These are phyloP conservation scores for Synergus laeviventris DNA, from an alignment of 2,888 invertebrate genomes.

Conservation along the genomic window DNA sequence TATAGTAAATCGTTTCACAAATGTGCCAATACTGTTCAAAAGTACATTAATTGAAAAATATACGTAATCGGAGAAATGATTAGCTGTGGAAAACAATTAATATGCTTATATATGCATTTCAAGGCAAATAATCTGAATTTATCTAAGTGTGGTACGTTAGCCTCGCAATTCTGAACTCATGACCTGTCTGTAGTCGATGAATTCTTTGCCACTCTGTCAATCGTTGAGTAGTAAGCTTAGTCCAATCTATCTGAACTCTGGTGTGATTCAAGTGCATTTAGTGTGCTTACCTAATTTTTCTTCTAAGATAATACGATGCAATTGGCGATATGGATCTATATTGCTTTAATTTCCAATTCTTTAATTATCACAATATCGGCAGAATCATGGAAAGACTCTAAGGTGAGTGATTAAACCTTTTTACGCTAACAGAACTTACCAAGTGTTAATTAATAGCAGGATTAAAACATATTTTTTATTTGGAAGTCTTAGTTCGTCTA, in stretches of 20 bases:
- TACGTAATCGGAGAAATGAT: constrained; percentile 48
- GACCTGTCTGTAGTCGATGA: constrained; percentile 59
- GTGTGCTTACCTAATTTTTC: constrained; percentile 11
- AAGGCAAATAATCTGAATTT: constrained; percentile 59
- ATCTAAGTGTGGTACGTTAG: constrained; percentile 63
- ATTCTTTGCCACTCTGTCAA: constrained; percentile 60
- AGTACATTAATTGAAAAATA: neutral
- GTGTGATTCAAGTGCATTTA: constrained; percentile 43
- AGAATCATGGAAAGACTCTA: constrained; percentile 5
- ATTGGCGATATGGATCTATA: neutral
- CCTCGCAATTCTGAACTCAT: constrained; percentile 67
- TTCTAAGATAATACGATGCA: constrained; percentile 22
- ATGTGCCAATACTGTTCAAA: neutral
- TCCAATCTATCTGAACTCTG: constrained; percentile 9
- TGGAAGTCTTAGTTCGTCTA: neutral
- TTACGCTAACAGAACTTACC: neutral
- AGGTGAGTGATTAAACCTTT: neutral
- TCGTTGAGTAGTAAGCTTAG: constrained; percentile 48
- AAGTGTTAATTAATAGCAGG: neutral
- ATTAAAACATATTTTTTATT: neutral
- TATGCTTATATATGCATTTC: constrained; percentile 28
- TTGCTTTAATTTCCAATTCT: neutral
- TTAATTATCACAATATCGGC: neutral
- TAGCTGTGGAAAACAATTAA: constrained; percentile 52
- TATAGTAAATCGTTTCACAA: neutral